These are phyloP conservation scores for Baccha elongata DNA, from an alignment of 2,888 invertebrate genomes.

Conservation along the genomic window DNA sequence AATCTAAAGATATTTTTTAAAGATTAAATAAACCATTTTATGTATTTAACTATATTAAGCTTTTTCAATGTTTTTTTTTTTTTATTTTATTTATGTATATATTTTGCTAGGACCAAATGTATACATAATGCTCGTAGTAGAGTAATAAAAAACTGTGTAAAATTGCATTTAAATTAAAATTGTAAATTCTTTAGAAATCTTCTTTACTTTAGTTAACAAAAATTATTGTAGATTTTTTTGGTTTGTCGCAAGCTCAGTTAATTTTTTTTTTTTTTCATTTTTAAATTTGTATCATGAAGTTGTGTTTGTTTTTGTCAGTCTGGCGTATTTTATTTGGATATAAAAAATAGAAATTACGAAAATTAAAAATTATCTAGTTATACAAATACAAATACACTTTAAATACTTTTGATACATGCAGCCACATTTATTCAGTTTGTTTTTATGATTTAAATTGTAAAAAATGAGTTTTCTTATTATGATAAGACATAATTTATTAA, in stretches of 20 bases:
- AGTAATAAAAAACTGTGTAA: constrained; percentile 39
- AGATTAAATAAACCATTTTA: background rate
- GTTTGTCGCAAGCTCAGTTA: constrained; percentile 43
- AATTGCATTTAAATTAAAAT: constrained; percentile 31
- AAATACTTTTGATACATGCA: background rate
- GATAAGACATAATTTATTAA: too few species aligned
- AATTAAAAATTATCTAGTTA: constrained; percentile 11
- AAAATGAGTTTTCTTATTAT: too few species aligned
- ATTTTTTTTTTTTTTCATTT: constrained; percentile 3
- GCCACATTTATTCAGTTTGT: background rate
- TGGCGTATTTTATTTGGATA: constrained; percentile 35
- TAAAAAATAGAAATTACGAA: background rate
- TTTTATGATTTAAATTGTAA: too few species aligned
- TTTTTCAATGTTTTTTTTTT: background rate
- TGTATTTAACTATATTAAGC: background rate
- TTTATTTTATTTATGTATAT: background rate
- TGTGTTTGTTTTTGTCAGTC: constrained; percentile 50
- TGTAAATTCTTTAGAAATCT: constrained; percentile 30
- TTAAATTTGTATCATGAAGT: constrained; percentile 51
- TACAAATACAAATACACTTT: constrained; percentile 1
- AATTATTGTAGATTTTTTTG: constrained; percentile 30
- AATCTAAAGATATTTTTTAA: background rate
- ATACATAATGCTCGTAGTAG: constrained; percentile 28
- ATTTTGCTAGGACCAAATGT: constrained; percentile 58
- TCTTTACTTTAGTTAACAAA: constrained; percentile 41